Percentiles rank a stretch among this genome's conserved stretches.
Evolutionary conservation across 1,140 invertebrate genomes (phyloP).

Genomic region (Drosophila takahashii): DNA sequence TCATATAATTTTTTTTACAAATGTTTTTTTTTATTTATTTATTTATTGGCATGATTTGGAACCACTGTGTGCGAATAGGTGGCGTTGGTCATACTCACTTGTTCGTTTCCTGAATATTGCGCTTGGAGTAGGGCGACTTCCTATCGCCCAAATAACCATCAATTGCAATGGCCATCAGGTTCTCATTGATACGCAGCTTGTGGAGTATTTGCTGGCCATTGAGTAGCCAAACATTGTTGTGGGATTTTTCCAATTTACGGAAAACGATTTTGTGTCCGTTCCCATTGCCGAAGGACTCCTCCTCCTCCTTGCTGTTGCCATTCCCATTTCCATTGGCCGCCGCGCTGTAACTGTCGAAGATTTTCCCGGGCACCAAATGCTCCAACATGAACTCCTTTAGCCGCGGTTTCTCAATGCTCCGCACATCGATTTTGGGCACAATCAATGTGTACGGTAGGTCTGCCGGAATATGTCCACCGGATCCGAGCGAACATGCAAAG

Average conservation of each 20-base stretch:
- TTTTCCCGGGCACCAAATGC: constrained; percentile 86
- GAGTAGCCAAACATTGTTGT: constrained; percentile 85
- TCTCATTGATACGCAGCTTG: constrained; percentile 80
- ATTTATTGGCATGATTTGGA: background rate
- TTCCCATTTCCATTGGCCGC: constrained; percentile 65
- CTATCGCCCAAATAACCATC: constrained; percentile 84
- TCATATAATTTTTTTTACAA: too few relatives aligned
- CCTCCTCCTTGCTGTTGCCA: constrained; percentile 61
- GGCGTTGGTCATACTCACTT: constrained; percentile 68
- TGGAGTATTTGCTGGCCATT: constrained; percentile 84
- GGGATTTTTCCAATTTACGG: constrained; percentile 85
- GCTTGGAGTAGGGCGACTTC: constrained; percentile 83
- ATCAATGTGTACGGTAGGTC: constrained; percentile 87
- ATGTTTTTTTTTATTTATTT: too few relatives aligned
- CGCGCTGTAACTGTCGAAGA: constrained; percentile 85
- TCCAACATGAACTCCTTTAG: constrained; percentile 86
- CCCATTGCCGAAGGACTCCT: constrained; percentile 80
- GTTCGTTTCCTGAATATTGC: constrained; percentile 84
- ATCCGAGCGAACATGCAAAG: constrained; percentile 17
- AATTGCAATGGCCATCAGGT: constrained; percentile 81
- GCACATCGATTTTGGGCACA: constrained; percentile 86
- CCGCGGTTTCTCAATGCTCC: constrained; percentile 84
- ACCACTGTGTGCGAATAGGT: constrained; percentile 11
- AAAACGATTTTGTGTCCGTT: constrained; percentile 85
- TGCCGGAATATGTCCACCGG: constrained; percentile 61